Evolutionary conservation across 2,888 invertebrate genomes (phyloP), one percentile per base, ranked within the genome.

Genomic region (Enchytraeus crypticus): DNA sequence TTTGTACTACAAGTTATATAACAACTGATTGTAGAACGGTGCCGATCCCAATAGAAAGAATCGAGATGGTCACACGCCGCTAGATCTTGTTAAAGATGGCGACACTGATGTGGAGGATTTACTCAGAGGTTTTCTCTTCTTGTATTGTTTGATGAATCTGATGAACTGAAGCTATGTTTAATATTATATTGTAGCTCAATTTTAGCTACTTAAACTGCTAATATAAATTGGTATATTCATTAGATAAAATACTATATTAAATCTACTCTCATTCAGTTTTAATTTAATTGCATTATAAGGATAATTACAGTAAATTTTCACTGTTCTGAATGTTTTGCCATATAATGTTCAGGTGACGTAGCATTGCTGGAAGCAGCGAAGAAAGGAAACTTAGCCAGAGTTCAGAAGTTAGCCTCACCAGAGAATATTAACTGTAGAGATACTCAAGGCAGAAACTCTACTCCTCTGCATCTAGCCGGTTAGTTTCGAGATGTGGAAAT

Each of bases 371-470:
- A 96, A 80, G 93, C 95, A 85, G 90, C 96, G 21, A 96, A 96
- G 78, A 89, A 89, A 73, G 90, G 91, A 5, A 89, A 89, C 73
- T 79, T 91, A 65, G 85, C 87, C 1, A 81, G 90, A 67, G 87
- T 91, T 11, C 88, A 90, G 77, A 85, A 88, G 73, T 82, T 97
- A 64, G 87, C 95, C 34, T 89, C 90, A 0, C 82, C 88, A 3
- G 92, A 92, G 70, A 95, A 96, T 75, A 95, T 97, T 62, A 97
- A 96, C 79, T 96, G 96, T 75, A 82, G 95, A 62, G 96, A 96
- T 80, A 85, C 92, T 0, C 92, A 93, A 80, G 96, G 95, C 8
- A 84, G 95, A 66, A 95, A 96, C 70, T 82, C 82, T 3, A 83
- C 83, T 21, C 83, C 82, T 2, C 73, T 83, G n/a, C 83, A 83